phyloP scores from a whole-genome alignment of 2,113 vertebrate genomes.

The Brachirus orientalis region DNA sequence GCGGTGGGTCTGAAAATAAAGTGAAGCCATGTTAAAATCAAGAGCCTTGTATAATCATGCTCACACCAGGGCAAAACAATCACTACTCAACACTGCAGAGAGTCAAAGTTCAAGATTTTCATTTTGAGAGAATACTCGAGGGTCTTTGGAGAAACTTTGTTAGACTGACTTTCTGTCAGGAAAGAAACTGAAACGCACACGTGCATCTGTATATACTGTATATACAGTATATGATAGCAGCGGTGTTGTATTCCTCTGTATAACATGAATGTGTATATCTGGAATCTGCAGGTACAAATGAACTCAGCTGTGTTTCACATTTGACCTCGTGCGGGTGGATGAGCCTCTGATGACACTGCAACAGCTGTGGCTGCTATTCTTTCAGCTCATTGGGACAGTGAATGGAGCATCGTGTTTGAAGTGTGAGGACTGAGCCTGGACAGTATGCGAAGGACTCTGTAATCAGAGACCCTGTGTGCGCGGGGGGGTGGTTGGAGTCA shows the following conservation, averaged over 20 bases:
- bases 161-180: constrained; percentile 28
- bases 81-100: constrained; percentile 43
- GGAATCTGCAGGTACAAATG: constrained; percentile 54
- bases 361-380: constrained; percentile 78
- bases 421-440: constrained; percentile 56
- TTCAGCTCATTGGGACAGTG: constrained; percentile 62
- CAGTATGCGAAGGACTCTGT: constrained; percentile 77
- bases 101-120: constrained; percentile 76
- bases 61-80: constrained; percentile 70
- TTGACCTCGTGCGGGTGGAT: constrained; percentile 64
- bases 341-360: constrained; percentile 64
- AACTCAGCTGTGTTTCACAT: constrained; percentile 35
- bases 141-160: constrained; percentile 30
- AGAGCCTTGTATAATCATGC: constrained; percentile 73
- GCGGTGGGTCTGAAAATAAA: constrained; percentile 42
- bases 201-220: too few species aligned
- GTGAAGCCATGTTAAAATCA: constrained; percentile 62
- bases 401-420: constrained; percentile 72
- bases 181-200: constrained; percentile 23
- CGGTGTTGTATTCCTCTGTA: background rate
- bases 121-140: constrained; percentile 65
- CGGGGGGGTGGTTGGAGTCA: constrained; percentile 41
- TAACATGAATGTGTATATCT: constrained; percentile 10
- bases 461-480: constrained; percentile 66
- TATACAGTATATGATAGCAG: too few species aligned